Base-by-base conservation (phyloP, 1,140 invertebrate genomes). In the Acromyrmex heyeri region DNA sequence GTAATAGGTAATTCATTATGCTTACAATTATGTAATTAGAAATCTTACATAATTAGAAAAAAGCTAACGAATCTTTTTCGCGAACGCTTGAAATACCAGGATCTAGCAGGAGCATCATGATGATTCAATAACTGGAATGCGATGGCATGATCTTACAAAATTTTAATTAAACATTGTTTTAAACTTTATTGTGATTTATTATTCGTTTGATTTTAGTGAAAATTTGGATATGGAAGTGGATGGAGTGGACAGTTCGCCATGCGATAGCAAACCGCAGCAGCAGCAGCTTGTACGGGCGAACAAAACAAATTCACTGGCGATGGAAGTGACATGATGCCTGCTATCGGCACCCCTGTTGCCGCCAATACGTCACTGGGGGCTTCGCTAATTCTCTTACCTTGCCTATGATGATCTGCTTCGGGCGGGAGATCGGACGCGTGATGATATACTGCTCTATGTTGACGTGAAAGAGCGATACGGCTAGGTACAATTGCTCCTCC, bases 321-420 rank as follows among this genome's bases (percentile, higher is more conserved):
- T 95, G 95, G 95, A 95, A 94, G 95, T 95, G 92, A 95, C 95
- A 95, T 95, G 95, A 95, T 95, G 94, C 94, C 94, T 95, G 92
- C 94, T 95, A 88, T 94, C 85, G 90, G 93, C 94, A 95, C 93
- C 94, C 94, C 93, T 93, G 91, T 93, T 94, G 91, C 91, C 91
- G 89, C 92, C 91, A 90, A 93, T 93, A 92, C 94, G 94, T 93
- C 92, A 94, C 90, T 94, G 94, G 94, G 94, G 94, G 94, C 93
- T 95, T 94, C 91, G 92, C 92, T 95, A 93, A 95, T 70, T 81
- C 83, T 91, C 44, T 93, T 93, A 93, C 91, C 92, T 94, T 94
- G 93, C 91, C 93, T 91, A 89, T 62, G 86, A 67, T 82, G 38
- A 34, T 90, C 61, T 90, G 89, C 72, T 75, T 82, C 76, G 64